These are phyloP conservation scores for Microcebus ravelobensis DNA, from an alignment of 2,113 vertebrate genomes.

Conservation along the genomic window DNA sequence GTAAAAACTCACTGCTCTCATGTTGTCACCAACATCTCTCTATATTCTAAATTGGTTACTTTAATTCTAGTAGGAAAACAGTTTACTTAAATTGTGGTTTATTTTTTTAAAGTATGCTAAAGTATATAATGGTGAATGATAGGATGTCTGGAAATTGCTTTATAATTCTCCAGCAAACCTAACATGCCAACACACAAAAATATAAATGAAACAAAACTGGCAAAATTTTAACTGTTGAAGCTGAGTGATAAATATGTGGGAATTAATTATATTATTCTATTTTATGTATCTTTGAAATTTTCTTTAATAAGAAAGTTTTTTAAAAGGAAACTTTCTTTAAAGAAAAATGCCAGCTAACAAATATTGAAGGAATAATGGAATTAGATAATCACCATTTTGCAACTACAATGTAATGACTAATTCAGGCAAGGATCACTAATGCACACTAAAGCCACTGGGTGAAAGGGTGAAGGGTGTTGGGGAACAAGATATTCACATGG, in stretches of 20 bases:
- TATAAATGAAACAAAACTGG: not conserved
- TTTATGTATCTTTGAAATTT: not conserved
- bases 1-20: not conserved
- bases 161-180: not conserved
- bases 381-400: not conserved
- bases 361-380: not conserved
- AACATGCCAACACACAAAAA: not conserved
- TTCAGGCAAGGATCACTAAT: not conserved
- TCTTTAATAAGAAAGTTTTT: not conserved
- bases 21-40: not conserved
- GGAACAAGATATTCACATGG: not conserved
- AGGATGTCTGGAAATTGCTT: not conserved
- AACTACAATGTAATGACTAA: not conserved
- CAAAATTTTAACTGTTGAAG: not conserved
- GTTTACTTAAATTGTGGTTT: not conserved
- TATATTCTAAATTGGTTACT: not conserved
- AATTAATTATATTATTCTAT: not conserved
- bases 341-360: not conserved
- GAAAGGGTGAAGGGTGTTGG: not conserved
- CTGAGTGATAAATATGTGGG: not conserved
- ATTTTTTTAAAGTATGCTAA: not conserved
- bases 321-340: not conserved
- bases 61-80: not conserved
- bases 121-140: not conserved
- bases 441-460: not conserved